These are phyloP conservation scores for Danio kyathit DNA, from an alignment of 2,797 vertebrate species.

Conservation along the genomic window DNA sequence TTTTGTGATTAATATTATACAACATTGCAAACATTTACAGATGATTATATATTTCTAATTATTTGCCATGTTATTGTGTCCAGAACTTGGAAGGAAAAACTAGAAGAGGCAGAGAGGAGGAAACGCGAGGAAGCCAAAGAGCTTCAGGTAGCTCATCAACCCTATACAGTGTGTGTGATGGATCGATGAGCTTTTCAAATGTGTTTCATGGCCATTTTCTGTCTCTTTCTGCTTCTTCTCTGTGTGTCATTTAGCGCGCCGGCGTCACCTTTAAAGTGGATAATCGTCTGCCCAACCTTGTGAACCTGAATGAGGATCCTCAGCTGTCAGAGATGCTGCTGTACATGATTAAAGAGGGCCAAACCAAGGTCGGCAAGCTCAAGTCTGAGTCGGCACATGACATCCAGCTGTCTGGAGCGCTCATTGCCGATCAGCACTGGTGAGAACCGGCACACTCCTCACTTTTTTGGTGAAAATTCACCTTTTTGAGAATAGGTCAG, in stretches of 20 bases:
- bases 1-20: too few species aligned
- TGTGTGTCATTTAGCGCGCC: slow-evolving; percentile 81
- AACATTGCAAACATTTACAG: too few species aligned
- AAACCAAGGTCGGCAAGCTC: slow-evolving; percentile 90
- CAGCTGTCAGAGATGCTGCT: slow-evolving; percentile 97
- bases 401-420: slow-evolving; percentile 91
- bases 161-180: background rate
- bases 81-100: slow-evolving; percentile 93
- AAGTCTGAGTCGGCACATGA: slow-evolving; percentile 82
- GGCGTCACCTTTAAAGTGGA: slow-evolving; percentile 94
- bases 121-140: slow-evolving; percentile 92
- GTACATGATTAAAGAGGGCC: slow-evolving; percentile 95
- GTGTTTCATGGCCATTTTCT: slow-evolving; percentile 34
- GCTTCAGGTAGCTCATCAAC: slow-evolving; percentile 81
- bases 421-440: slow-evolving; percentile 95
- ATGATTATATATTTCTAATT: background rate
- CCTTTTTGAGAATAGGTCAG: too few species aligned
- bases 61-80: background rate
- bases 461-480: too few species aligned
- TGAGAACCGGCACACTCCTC: slow-evolving; percentile 66
- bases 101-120: slow-evolving; percentile 91
- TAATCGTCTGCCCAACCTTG: slow-evolving; percentile 92
- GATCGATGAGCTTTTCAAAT: slow-evolving; percentile 35
- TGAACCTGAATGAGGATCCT: slow-evolving; percentile 97
- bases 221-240: slow-evolving; percentile 2